Evolutionary conservation across 2,797 vertebrate genomes (phyloP).

Genomic region (Kryptopterus vitreolus): DNA sequence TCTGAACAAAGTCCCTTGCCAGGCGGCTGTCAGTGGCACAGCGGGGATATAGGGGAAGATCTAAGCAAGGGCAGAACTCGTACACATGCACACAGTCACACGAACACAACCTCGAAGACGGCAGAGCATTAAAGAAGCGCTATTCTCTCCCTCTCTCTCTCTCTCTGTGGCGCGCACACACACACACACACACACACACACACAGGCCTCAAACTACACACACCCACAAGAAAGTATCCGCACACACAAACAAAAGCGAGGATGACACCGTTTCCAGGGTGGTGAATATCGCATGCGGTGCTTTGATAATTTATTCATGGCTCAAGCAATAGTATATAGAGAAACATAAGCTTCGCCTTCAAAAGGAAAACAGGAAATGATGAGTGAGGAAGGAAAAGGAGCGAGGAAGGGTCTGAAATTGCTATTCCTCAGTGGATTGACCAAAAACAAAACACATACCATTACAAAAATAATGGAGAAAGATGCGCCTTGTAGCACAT

Average conservation of each 20-base stretch:
- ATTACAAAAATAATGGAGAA: neutral
- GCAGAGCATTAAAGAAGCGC: neutral
- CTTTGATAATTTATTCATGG: conserved; percentile 17
- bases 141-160: no score
- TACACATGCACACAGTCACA: conserved; percentile 30
- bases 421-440: neutral
- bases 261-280: conserved; percentile 9
- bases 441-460: neutral
- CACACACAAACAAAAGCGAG: neutral
- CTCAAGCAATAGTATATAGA: neutral
- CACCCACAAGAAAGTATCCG: neutral
- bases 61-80: conserved; percentile 41
- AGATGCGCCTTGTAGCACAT: neutral
- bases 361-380: neutral
- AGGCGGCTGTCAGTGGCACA: conserved; percentile 45
- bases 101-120: conserved; percentile 6
- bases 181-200: conserved; percentile 17
- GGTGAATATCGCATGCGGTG: neutral
- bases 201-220: conserved; percentile 20
- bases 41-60: conserved; percentile 43
- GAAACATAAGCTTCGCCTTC: neutral
- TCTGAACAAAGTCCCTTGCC: conserved; percentile 41
- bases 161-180: no score
- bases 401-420: neutral
- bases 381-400: neutral